phyloP scores from a whole-genome alignment of 2,797 vertebrate genomes.

The Aeoliscus strigatus region DNA sequence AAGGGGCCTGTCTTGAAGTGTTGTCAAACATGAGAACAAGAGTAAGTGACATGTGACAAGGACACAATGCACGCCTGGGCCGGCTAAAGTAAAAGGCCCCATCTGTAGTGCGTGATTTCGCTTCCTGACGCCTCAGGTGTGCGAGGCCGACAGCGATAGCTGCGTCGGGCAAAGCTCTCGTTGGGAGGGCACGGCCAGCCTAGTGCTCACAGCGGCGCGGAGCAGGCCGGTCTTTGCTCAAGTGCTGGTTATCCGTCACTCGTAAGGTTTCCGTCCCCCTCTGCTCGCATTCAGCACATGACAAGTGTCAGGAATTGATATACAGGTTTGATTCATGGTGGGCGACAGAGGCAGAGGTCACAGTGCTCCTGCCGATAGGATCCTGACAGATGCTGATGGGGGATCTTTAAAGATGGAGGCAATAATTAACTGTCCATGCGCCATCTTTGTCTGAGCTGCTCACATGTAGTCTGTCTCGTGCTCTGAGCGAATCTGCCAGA shows the following conservation, averaged over 20 bases:
- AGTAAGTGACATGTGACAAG: conserved; percentile 75
- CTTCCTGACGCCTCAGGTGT: conserved; percentile 65
- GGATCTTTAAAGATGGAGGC: conserved; percentile 51
- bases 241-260: conserved; percentile 63
- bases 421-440: conserved; percentile 57
- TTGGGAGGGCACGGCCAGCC: conserved; percentile 33
- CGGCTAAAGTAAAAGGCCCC: conserved; percentile 59
- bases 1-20: conserved; percentile 66
- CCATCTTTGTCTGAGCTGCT: conserved; percentile 21
- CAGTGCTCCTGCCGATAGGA: conserved; percentile 65
- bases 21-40: conserved; percentile 69
- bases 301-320: conserved; percentile 64
- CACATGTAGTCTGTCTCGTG: conserved; percentile 3
- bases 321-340: conserved; percentile 72
- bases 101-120: conserved; percentile 70
- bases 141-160: conserved; percentile 32
- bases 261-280: conserved; percentile 63
- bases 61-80: conserved; percentile 67
- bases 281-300: conserved; percentile 37
- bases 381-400: conserved; percentile 64
- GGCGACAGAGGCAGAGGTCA: conserved; percentile 67
- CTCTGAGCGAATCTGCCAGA: conserved; percentile 11
- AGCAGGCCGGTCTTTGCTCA: conserved; percentile 31
- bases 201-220: conserved; percentile 4
- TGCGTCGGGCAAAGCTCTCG: conserved; percentile 46